phyloP scores from a whole-genome alignment of 2,113 vertebrate genomes.

The Capra hircus region DNA sequence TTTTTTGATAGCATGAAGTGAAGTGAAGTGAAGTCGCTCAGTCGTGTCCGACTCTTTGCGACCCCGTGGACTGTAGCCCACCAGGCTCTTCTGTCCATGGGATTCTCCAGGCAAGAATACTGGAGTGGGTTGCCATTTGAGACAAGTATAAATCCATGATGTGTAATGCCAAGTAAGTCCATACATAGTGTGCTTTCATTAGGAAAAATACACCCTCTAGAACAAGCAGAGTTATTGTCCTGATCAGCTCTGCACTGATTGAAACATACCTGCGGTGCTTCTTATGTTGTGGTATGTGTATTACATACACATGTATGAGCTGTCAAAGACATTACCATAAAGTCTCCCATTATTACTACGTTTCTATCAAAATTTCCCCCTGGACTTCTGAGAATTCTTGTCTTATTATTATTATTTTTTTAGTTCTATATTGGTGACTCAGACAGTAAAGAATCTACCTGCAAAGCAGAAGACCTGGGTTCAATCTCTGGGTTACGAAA shows the following conservation, averaged over 20 bases:
- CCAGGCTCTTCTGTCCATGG: too few relatives aligned
- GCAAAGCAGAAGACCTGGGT: background rate
- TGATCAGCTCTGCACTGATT: background rate
- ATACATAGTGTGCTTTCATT: background rate
- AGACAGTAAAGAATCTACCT: background rate
- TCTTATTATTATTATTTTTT: background rate
- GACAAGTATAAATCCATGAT: background rate
- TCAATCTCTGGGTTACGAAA: background rate
- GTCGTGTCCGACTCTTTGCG: too few relatives aligned
- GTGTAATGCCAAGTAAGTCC: background rate
- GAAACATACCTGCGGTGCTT: background rate
- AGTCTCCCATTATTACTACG: background rate
- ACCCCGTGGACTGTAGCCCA: too few relatives aligned
- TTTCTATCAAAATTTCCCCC: background rate
- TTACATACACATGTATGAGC: background rate
- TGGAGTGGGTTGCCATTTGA: background rate
- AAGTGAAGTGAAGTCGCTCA: too few relatives aligned
- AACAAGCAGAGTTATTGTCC: background rate
- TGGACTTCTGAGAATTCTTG: background rate
- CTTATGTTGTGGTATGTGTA: background rate
- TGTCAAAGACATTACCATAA: background rate
- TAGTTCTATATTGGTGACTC: background rate
- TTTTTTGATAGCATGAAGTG: background rate
- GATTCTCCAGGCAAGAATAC: too few relatives aligned
- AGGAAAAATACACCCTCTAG: background rate